phyloP scores from a whole-genome alignment of 2,797 vertebrate species.

The Cossypha heuglini region DNA sequence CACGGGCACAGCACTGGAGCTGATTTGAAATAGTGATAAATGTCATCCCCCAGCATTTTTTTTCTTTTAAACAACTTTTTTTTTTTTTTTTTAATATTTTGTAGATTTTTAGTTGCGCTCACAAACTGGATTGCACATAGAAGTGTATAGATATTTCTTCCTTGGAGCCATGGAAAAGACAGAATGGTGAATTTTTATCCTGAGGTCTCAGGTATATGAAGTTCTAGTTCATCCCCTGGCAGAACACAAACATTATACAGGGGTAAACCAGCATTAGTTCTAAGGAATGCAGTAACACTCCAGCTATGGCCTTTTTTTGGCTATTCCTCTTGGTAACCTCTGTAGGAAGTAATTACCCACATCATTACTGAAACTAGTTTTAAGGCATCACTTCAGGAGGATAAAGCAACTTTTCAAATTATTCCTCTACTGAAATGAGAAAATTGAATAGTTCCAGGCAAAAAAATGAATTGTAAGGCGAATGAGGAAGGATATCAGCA shows the following conservation, averaged over 20 bases:
- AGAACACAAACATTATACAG: not conserved
- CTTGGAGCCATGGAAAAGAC: not conserved
- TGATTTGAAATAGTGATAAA: not conserved
- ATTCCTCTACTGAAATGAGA: not conserved
- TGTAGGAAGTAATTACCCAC: not conserved
- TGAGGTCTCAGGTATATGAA: not conserved
- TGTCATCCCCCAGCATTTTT: fast-evolving
- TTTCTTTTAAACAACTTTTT: not conserved
- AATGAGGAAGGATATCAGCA: not conserved
- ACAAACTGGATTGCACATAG: not conserved
- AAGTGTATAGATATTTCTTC: not conserved
- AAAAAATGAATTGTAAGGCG: not conserved
- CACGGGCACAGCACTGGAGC: not conserved
- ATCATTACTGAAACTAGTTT: not conserved
- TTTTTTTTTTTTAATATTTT: not conserved
- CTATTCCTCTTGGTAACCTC: not conserved
- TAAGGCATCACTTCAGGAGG: not conserved
- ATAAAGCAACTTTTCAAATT: not conserved
- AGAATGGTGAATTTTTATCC: not conserved
- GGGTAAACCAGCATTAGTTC: not conserved
- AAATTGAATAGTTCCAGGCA: not conserved
- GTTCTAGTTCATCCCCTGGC: not conserved
- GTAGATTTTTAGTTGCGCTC: not conserved
- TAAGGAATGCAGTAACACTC: not conserved
- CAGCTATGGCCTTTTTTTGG: not conserved